Base-by-base conservation (phyloP, 2,113 vertebrate species). In the Cranoglanis bouderius region DNA sequence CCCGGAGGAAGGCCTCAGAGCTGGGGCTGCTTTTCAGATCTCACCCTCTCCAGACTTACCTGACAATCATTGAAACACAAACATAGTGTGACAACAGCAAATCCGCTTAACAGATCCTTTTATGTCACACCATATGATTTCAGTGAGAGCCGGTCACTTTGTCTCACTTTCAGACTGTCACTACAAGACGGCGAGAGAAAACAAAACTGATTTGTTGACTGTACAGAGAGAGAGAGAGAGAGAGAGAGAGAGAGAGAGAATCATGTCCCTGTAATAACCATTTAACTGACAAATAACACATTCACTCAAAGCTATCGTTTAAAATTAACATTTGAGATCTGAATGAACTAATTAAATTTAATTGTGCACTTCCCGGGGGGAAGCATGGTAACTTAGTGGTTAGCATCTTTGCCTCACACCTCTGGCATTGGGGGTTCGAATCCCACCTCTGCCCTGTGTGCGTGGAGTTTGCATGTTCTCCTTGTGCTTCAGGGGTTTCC, bases 71-170 rank as follows among this genome's bases (percentile, higher is more conserved):
- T 89, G 74, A 87, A 91, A 90, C 51, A 43, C 63, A 91, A 91
- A 92, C 88, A 85, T 86, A 82, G 90, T 78, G 84, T 90, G 90
- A 88, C 85, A 85, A 90, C 57, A 78, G 57, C 59, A 89, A 81
- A 90, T 89, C 46, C 85, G 77, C 85, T 88, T 89, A 85, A 89
- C 84, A 90, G 84, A 89, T 89, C 61, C 84, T 88, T 87, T 88
- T 29, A 55, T 80, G 88, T 90, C 83, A 86, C 83, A 90, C 72
- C 82, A n/a, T 90, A 86, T 90, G 88, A 90, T 91, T 91, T 89
- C 26, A 53, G 46, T 26, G 6, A 8, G 75, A 72, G 74, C 43
- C 57, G 70, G 86, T 85, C 89, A 82, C 90, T 75, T 87, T 86
- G 53, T 87, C 84, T 88, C 89, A 83, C 65, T 91, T 87, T 82